Conservation (phyloP, 1,140 invertebrate species). For the Lordiphosa stackelbergi region DNA sequence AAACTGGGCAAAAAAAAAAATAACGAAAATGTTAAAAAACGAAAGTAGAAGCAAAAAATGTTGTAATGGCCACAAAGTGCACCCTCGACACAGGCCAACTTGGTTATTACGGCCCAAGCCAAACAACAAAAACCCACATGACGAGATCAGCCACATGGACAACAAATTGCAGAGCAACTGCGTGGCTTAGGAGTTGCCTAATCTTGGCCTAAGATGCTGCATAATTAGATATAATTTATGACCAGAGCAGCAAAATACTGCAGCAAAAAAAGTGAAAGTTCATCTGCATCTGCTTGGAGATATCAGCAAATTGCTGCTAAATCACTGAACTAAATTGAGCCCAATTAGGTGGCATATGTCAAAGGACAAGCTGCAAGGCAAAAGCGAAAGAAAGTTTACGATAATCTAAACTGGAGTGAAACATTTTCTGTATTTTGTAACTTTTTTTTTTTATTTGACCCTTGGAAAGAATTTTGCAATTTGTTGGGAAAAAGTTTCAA, state of each 20-base stretch:
- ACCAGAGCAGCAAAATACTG: conserved; percentile 26
- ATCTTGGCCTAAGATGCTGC: conserved; percentile 67
- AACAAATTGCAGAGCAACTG: conserved; percentile 54
- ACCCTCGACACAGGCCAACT: conserved; percentile 17
- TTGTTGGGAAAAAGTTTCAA: too few species aligned
- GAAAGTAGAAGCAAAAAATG: conserved; percentile 43
- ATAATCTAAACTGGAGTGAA: too few species aligned
- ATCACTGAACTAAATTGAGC: conserved; percentile 3
- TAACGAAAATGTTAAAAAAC: conserved; percentile 13
- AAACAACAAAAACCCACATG: conserved; percentile 38
- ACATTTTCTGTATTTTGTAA: too few species aligned
- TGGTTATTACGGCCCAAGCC: conserved; percentile 35
- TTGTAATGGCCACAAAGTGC: conserved; percentile 42
- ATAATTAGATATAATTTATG: conserved; percentile 74
- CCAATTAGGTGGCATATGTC: conserved; percentile 32
- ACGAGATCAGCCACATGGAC: conserved; percentile 23
- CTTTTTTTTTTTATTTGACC: too few species aligned
- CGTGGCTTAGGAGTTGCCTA: conserved; percentile 57
- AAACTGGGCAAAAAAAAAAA: conserved; percentile 26
- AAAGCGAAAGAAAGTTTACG: background rate
- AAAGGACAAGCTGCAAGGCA: conserved; percentile 27
- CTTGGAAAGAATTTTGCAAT: too few species aligned
- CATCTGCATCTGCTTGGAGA: conserved; percentile 23
- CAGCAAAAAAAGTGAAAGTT: conserved; percentile 46
- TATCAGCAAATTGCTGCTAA: conserved; percentile 35